Percentiles rank a stretch among this genome's conserved stretches.
Evolutionary conservation across 2,888 invertebrate genomes (phyloP).

Genomic region (Linnaemya vulpina): DNA sequence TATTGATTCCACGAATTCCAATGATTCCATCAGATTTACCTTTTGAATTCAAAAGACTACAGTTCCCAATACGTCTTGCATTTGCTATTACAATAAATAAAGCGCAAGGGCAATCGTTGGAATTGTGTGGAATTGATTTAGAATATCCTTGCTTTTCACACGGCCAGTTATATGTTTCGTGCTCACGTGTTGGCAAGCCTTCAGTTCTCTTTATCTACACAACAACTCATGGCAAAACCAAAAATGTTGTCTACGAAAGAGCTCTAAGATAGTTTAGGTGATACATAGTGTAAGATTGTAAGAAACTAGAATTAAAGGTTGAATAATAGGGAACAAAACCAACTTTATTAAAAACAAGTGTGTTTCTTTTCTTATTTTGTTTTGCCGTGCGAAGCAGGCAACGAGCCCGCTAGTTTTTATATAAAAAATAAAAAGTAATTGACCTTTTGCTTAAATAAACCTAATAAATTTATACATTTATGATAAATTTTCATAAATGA

Average conservation of each 20-base stretch:
- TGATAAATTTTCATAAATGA: too few relatives aligned
- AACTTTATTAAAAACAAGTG: too few relatives aligned
- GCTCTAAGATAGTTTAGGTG: background rate
- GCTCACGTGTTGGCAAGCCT: constrained; percentile 59
- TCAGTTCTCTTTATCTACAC: constrained; percentile 41
- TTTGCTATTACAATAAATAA: constrained; percentile 67
- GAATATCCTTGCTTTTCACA: constrained; percentile 42
- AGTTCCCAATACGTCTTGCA: constrained; percentile 56
- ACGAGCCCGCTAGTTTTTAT: too few relatives aligned
- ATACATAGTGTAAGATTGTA: too few relatives aligned
- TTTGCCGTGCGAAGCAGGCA: too few relatives aligned
- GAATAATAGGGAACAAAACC: too few relatives aligned
- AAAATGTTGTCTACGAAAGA: constrained; percentile 23
- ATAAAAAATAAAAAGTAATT: too few relatives aligned
- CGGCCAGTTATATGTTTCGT: constrained; percentile 46
- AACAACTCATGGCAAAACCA: constrained; percentile 31
- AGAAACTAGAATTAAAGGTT: too few relatives aligned
- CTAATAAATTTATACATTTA: too few relatives aligned
- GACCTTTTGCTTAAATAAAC: too few relatives aligned
- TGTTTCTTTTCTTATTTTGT: too few relatives aligned
- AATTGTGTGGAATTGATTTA: constrained; percentile 50
- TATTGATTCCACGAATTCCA: constrained; percentile 29
- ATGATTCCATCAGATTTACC: constrained; percentile 55
- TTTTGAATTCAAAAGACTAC: constrained; percentile 56
- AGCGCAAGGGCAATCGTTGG: constrained; percentile 69